phyloP scores from a whole-genome alignment of 2,888 invertebrate genomes.

The Ischnus inquisitorius region DNA sequence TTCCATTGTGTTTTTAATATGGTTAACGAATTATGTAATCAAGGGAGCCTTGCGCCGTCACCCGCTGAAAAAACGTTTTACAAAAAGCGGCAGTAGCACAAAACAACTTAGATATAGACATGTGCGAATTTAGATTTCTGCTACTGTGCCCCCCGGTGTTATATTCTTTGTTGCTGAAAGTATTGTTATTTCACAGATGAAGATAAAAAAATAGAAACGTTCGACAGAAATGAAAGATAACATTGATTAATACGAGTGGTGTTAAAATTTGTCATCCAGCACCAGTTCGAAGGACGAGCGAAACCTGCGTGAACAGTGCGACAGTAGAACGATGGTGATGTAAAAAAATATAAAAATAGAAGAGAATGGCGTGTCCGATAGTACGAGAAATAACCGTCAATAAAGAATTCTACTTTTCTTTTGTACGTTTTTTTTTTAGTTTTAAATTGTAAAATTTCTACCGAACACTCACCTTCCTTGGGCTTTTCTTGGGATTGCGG shows the following conservation, averaged over 20 bases:
- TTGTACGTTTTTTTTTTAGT: conserved; percentile 44
- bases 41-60: conserved; percentile 69
- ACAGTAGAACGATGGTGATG: conserved; percentile 17
- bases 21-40: conserved; percentile 31
- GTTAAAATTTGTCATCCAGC: conserved; percentile 31
- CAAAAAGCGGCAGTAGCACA: conserved; percentile 36
- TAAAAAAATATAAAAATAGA: conserved; percentile 12
- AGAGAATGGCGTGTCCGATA: conserved; percentile 39
- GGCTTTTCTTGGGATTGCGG: conserved; percentile 84
- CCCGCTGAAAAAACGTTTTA: conserved; percentile 71
- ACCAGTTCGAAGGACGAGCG: conserved; percentile 22
- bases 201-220: conserved; percentile 2
- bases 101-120: conserved; percentile 54
- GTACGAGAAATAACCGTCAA: conserved; percentile 23
- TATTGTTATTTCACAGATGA: conserved; percentile 53
- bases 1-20: neutral
- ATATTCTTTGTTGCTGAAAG: conserved; percentile 64
- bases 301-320: conserved; percentile 47
- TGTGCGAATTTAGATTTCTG: conserved; percentile 54
- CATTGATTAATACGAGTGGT: neutral
- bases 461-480: conserved; percentile 84
- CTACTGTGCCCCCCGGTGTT: conserved; percentile 67
- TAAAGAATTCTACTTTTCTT: conserved; percentile 20
- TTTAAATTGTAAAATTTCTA: conserved; percentile 64
- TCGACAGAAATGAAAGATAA: conserved; percentile 3